Percentiles rank a stretch among this genome's conserved stretches.
phyloP scores from a whole-genome alignment of 2,113 vertebrate genomes.

The Microcebus tavaratra region DNA sequence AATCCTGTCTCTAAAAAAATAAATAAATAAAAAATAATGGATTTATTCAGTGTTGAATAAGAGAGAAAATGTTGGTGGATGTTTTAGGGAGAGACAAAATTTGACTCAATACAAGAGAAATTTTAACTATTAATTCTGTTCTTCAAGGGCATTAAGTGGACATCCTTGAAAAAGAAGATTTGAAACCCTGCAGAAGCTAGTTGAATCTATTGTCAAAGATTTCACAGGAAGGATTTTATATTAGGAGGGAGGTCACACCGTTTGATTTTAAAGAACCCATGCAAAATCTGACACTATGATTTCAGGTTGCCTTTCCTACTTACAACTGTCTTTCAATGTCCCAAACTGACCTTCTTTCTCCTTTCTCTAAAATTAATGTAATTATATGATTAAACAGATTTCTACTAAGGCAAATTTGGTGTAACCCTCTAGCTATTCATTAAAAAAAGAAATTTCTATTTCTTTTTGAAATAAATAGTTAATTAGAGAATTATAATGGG shows the following conservation, averaged over 20 bases:
- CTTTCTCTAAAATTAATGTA: background rate
- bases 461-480: background rate
- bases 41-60: conserved; percentile 1
- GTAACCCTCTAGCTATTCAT: background rate
- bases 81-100: background rate
- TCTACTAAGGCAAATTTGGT: background rate
- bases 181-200: background rate
- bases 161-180: background rate
- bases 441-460: conserved; percentile 32
- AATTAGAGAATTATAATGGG: background rate
- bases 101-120: background rate
- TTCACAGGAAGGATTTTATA: background rate
- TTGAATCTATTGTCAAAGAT: background rate
- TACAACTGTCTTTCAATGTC: background rate
- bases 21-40: background rate
- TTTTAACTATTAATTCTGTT: background rate
- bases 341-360: background rate
- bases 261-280: conserved; percentile 17
- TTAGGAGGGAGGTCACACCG: background rate
- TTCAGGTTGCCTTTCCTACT: background rate
- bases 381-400: background rate
- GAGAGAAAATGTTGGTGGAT: background rate
- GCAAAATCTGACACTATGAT: background rate
- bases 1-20: too few relatives aligned
- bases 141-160: background rate